Evolutionary conservation across 1,140 invertebrate genomes (phyloP).

Genomic region (Drosophila bocqueti): DNA sequence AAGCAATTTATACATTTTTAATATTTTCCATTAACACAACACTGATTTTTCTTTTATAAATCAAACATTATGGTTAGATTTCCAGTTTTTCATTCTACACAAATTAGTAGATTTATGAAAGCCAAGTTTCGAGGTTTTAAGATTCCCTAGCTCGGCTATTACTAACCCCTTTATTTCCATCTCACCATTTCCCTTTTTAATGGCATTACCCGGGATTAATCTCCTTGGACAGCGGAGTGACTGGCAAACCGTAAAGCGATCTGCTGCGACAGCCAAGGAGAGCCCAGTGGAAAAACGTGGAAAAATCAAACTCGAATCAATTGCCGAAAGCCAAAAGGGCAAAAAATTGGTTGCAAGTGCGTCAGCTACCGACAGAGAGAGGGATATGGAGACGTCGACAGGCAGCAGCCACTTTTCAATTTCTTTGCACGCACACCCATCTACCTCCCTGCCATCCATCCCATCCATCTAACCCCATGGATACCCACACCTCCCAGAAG

Average conservation of each 20-base stretch:
- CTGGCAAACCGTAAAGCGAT: conserved; percentile 37
- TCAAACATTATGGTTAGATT: not conserved
- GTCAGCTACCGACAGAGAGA: conserved; percentile 13
- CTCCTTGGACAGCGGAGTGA: conserved; percentile 10
- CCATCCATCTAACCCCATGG: conserved; percentile 10
- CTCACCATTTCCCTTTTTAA: not conserved
- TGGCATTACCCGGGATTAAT: conserved; percentile 36
- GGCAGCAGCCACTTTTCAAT: conserved; percentile 53
- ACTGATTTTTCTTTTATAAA: not conserved
- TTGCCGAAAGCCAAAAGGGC: conserved; percentile 56
- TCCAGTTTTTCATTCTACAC: not conserved
- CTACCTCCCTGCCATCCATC: conserved; percentile 4
- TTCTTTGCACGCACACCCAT: conserved; percentile 44
- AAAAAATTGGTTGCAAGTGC: conserved; percentile 40
- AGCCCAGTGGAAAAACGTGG: conserved; percentile 25
- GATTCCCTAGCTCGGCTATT: not conserved
- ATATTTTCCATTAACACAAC: not conserved
- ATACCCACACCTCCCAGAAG: not conserved
- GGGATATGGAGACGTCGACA: conserved; percentile 35
- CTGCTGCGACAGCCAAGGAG: conserved; percentile 18
- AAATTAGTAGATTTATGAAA: not conserved
- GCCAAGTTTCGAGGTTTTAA: not conserved
- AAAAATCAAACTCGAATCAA: conserved; percentile 60
- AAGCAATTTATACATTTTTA: no score
- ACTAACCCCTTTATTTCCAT: not conserved